Base-by-base conservation (phyloP, 2,797 vertebrate species). In the Myotis planiceps region DNA sequence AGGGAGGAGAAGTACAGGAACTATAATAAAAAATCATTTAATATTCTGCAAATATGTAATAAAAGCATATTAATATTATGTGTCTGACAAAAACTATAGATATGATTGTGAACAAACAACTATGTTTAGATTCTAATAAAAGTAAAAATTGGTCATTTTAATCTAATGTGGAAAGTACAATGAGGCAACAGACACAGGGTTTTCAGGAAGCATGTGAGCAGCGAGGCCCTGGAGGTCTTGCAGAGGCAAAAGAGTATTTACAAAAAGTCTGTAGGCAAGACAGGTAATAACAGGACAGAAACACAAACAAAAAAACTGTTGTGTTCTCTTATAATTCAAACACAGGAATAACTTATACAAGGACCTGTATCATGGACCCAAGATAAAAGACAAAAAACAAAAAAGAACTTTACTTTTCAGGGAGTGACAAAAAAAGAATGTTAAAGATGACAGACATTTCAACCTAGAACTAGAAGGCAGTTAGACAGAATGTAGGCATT, bases 351-450 rank as follows among this genome's bases (percentile, higher is more conserved):
- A 60, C 39, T 29, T 94, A 25, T 19, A 51, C 12, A 72, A 71
- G 21, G 5, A 76, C 39, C 68, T 80, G 58, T 12, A 23, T 29
- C 32, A 84, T 55, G 32, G 49, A 87, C 65, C 25, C 53, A 88
- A 32, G 1, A 75, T 32, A 79, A 82, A 87, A 91, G 45, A 81
- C 51, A 91, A 88, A 86, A 93, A 32, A 88, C 6, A 81, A 72
- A 60, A 66, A 93, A 66, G 32, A 91, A 74, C 21, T 75, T 86
- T 60, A 74, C 9, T 74, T 69, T 83, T 25, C 49, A 93, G 18
- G 58, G n/a, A 93, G 18, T 71, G 10, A 79, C 32, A n/a, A n/a
- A 85, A 42, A n/a, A 68, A 83, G 14, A 12, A 6, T 51, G 32
- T 71, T 89, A 83, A 92, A 63, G 29, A 63, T 9, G 8, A 80